A percentile compares a stretch with the other conserved stretches of the same genome.
Evolutionary conservation across 2,797 vertebrate genomes (phyloP).

Genomic region (Apodemus agrarius): DNA sequence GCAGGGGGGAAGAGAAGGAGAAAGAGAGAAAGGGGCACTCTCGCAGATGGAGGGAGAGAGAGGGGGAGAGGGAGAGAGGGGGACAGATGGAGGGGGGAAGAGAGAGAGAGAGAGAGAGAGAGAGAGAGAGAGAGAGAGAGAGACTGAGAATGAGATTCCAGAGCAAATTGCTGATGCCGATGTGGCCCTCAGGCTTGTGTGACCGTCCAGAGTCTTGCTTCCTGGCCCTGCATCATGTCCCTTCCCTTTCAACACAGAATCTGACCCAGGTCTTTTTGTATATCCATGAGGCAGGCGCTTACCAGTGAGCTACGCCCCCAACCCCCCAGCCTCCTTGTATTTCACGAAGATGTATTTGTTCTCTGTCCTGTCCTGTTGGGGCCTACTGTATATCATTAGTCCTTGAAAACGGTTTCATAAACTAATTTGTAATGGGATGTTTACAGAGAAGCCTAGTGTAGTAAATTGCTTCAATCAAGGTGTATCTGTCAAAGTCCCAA

Average conservation of each 20-base stretch:
- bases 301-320: neutral
- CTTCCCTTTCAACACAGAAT: neutral
- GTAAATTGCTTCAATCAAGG: conserved; percentile 39
- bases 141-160: neutral
- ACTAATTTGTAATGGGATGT: conserved; percentile 44
- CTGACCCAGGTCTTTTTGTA: neutral
- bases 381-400: neutral
- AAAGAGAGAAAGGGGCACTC: neutral
- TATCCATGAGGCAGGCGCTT: neutral
- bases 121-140: neutral
- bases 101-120: no score
- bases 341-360: neutral
- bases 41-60: no score
- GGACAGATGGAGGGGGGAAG: no score
- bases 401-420: conserved; percentile 38
- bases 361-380: neutral
- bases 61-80: no score
- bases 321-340: neutral
- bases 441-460: neutral
- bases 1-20: no score
- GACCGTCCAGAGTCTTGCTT: neutral
- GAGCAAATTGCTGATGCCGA: neutral
- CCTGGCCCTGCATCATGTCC: neutral
- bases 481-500: conserved; percentile 6
- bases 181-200: neutral